Percentiles rank a stretch among this genome's conserved stretches.
These are phyloP conservation scores for Volucella bombylans DNA, from an alignment of 2,888 invertebrate species.

Conservation along the genomic window DNA sequence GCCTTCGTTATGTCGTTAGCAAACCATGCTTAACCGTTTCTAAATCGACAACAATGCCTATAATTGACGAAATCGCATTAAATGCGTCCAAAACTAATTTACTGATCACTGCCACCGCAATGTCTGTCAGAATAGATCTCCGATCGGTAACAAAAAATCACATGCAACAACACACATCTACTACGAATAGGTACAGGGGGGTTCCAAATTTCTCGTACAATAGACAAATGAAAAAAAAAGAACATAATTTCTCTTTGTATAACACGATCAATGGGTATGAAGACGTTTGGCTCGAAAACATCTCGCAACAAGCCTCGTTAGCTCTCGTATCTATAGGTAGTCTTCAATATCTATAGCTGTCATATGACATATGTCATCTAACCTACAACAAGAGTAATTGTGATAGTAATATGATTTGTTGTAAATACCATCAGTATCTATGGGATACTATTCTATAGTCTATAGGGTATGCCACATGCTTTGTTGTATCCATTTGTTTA, in stretches of 20 bases:
- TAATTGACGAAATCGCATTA: constrained; percentile 65
- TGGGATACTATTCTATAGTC: no score
- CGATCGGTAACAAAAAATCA: neutral
- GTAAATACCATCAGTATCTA: neutral
- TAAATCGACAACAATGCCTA: constrained; percentile 59
- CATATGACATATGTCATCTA: no score
- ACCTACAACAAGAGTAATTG: constrained; percentile 36
- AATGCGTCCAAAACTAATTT: constrained; percentile 64
- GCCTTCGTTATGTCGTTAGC: constrained; percentile 64
- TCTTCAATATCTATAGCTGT: no score
- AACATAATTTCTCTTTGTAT: constrained; percentile 13
- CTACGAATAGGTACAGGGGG: neutral
- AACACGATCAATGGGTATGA: constrained; percentile 46
- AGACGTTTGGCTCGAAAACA: constrained; percentile 50
- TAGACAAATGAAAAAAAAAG: constrained; percentile 12
- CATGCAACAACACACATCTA: neutral
- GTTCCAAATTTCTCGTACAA: constrained; percentile 26
- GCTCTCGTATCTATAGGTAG: neutral
- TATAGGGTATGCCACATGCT: constrained; percentile 11
- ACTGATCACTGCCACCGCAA: constrained; percentile 56
- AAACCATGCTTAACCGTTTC: constrained; percentile 60
- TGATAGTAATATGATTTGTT: constrained; percentile 57
- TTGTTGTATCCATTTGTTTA: neutral
- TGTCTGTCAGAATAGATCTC: constrained; percentile 37
- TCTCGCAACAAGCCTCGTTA: constrained; percentile 57